Base-by-base conservation (phyloP, 2,113 vertebrate genomes). In the Cheirogaleus medius region DNA sequence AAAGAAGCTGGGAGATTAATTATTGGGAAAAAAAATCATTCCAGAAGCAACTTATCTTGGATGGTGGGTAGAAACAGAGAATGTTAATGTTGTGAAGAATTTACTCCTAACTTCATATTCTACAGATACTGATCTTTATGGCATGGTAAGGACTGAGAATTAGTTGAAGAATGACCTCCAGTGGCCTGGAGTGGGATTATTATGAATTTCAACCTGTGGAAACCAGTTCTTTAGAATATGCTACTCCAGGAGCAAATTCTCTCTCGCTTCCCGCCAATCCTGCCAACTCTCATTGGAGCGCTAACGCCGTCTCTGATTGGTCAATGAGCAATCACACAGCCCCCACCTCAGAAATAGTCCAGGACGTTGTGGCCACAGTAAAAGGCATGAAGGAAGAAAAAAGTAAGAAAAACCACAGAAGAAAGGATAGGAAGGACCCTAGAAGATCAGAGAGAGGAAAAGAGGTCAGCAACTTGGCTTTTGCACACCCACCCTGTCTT, bases 141-240 rank as follows among this genome's bases (percentile, higher is more conserved):
- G 87, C 95, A 94, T 25, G 85, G 97, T 97, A 98, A 96, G 83
- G 96, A 87, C 21, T 98, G 97, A 98, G 97, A 98, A 97, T 98
- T 98, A 98, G 98, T 98, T 98, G 98, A 98, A 98, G 98, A 98
- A 99, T 99, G 99, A 99, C 99, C 98, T 99, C 99, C 98, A 99
- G 99, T 99, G 99, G 99, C 98, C 98, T 99, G 97, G 99, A 99
- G 97, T 99, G 99, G 99, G 99, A 99, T 99, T 98, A 99, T 99
- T 98, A 99, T 98, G 99, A 99, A 98, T 99, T 99, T 97, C 98
- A 99, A 80, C 99, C 98, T 3, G 92, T 98, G 98, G 98, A 98
- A 97, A 98, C 98, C 97, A 98, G 98, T 98, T 99, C 98, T 98
- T 97, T 98, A 98, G 98, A 98, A 95, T 98, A 98, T 84, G 97